Percentiles rank a stretch among this genome's conserved stretches.
These are phyloP conservation scores for Amblyraja radiata DNA, from an alignment of 2,797 vertebrate genomes.

Conservation along the genomic window DNA sequence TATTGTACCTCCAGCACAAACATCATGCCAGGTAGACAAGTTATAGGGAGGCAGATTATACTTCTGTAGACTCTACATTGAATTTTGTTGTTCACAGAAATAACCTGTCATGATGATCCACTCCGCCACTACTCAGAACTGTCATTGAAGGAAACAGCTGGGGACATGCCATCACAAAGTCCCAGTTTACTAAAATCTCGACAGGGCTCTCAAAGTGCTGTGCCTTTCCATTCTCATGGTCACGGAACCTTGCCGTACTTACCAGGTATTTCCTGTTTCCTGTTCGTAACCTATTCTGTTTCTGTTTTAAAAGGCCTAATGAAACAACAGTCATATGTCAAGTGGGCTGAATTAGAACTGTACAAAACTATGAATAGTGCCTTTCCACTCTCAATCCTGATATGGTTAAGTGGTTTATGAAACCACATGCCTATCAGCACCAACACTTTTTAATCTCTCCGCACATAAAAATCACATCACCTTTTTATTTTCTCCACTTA, in stretches of 20 bases:
- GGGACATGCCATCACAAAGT: constrained; percentile 49
- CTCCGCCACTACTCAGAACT: constrained; percentile 42
- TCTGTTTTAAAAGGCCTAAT: neutral
- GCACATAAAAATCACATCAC: too few species aligned
- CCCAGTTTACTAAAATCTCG: constrained; percentile 46
- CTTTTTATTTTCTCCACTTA: too few species aligned
- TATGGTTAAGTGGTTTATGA: too few species aligned
- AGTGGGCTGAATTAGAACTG: neutral
- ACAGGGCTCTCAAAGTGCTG: constrained; percentile 50
- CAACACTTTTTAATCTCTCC: too few species aligned
- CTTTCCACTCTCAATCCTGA: too few species aligned
- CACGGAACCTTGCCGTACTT: neutral
- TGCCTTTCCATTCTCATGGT: constrained; percentile 39
- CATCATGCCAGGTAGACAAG: neutral
- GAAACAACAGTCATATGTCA: neutral
- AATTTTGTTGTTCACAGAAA: constrained; percentile 40
- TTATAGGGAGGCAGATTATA: neutral
- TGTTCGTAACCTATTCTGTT: neutral
- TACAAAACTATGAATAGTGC: too few species aligned
- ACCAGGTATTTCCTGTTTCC: neutral
- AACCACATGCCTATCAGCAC: too few species aligned
- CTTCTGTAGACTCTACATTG: neutral
- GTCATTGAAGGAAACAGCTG: constrained; percentile 49
- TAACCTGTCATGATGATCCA: constrained; percentile 44
- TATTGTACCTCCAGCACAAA: neutral